Evolutionary conservation across 2,888 invertebrate genomes (phyloP), one percentile per base, ranked within the genome.

Genomic region (Lasioglossum marginatum): DNA sequence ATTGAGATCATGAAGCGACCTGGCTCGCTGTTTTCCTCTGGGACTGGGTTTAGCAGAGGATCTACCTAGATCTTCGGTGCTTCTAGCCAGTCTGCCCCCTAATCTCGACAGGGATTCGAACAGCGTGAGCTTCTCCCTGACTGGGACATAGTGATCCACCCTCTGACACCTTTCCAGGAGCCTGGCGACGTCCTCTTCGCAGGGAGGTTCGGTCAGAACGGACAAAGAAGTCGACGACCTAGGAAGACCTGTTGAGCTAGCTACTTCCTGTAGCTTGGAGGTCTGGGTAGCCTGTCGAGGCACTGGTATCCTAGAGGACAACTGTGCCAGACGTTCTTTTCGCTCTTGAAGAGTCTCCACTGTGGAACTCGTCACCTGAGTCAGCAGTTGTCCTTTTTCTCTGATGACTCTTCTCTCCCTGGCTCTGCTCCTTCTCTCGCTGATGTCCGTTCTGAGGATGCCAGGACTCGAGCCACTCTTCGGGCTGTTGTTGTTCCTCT

Each of bases 81-180:
- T 96, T 37, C 97, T 96, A 66, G 97, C 96, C 86, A 96, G 95
- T 16, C 96, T 96, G 1, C 97, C 96, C 5, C 94, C 93, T 85
- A 96, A 96, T 87, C 96, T 95, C 73, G 97, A 97, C 81, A 97
- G 93, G 2, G 97, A 97, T 92, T 97, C 97, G 92, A 97, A 97
- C 34, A 97, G 95, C 23, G 97, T 97, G 43, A 97, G 95, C 90
- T 97, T 97, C 91, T 97, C 97, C 89, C 96, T 96, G 66, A 97
- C 97, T 0, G 97, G 97, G 52, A 97, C 97, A 92, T 97, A 97
- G 90, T 96, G 96, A 84, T 97, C 96, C 27, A 95, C 95, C 91
- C 96, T 96, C 91, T 96, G 96, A 88, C 96, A 96, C 79, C 96
- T 95, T 79, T 96, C 95, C 83, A 96, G 90, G n/a, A 96, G 92